Evolutionary conservation across 2,797 vertebrate species (phyloP).

Genomic region (Tadarida brasiliensis): DNA sequence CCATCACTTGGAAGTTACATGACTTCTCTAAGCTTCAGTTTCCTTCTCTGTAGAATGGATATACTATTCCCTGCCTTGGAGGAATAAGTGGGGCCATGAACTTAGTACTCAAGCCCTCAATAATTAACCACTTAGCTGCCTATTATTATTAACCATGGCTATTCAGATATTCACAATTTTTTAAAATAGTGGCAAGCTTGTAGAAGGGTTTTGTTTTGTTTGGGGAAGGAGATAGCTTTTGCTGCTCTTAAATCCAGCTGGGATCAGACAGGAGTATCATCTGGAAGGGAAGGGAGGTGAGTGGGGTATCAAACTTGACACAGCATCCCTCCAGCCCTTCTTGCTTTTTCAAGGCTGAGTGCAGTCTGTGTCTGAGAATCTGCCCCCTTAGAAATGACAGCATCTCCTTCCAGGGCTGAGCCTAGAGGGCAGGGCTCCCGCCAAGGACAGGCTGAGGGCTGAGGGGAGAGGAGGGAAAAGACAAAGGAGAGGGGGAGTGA

Average conservation of each 20-base stretch:
- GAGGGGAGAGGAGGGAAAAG: neutral
- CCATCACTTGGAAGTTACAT: neutral
- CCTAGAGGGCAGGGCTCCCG: conserved; percentile 45
- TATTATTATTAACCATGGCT: conserved; percentile 30
- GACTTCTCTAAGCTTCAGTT: neutral
- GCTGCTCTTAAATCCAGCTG: conserved; percentile 27
- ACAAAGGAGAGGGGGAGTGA: neutral
- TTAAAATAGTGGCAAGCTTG: neutral
- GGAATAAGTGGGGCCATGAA: neutral
- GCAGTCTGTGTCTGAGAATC: conserved; percentile 41
- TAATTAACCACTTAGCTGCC: neutral
- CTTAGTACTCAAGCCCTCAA: conserved; percentile 31
- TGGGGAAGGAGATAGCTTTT: conserved; percentile 3
- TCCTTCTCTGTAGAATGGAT: conserved; percentile 20
- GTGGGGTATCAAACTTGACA: neutral
- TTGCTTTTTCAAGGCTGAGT: conserved; percentile 43
- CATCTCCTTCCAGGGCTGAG: conserved; percentile 55
- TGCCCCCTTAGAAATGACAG: conserved; percentile 64
- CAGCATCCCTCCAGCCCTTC: neutral
- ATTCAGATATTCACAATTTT: conserved; percentile 12
- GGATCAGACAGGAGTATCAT: conserved; percentile 34
- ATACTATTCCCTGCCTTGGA: neutral
- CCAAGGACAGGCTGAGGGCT: conserved; percentile 57
- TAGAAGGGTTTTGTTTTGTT: conserved; percentile 42
- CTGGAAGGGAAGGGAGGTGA: neutral